Base-by-base conservation (phyloP, 2,797 vertebrate genomes). In the Enteromius trimaculatus region DNA sequence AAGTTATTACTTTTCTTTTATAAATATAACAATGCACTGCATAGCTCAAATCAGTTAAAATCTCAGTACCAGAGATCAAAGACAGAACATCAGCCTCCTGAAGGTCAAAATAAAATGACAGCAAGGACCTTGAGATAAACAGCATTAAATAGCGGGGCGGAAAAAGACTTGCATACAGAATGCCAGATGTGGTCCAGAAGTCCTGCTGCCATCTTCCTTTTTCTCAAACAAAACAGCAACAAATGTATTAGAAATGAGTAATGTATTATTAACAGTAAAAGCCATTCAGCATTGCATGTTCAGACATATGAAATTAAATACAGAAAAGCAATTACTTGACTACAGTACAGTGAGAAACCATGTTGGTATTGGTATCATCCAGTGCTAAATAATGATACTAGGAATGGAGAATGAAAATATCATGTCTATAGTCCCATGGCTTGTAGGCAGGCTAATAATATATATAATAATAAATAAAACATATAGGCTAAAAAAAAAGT, bases 101-200 rank as follows among this genome's bases (percentile, higher is more conserved):
- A 51, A 75, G 55, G 55, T 81, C 70, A 69, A 55, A 26, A 60
- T 34, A 60, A 39, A 68, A 49, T 44, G 51, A 78, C 75, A 37
- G 65, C 29, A 37, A 37, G 29, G 37, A 10, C 53, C 58, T 34
- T 26, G 29, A 37, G 65, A 70, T 58, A 76, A 26, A 53, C 74
- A 23, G 23, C 72, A 58, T 16, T 44, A 69, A 55, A 47, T 13
- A 42, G 62, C 64, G 23, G 71, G 6, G 31, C 3, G 0, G 44
- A 29, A 53, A 39, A 72, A 51, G 39, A 70, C 65, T 47, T 11
- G 8, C 51, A 44, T 44, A n/a, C 14, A 78, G 47, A 64, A 47
- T 42, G 29, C 19, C 42, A 65, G 31, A 60, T 81, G 60, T 51
- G 53, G 70, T 65, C 23, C 53, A 71, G 19, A 10, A 21, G 1